Evolutionary conservation across 2,888 invertebrate genomes (phyloP), one percentile per base, ranked within the genome.

Genomic region (Erannis defoliaria): DNA sequence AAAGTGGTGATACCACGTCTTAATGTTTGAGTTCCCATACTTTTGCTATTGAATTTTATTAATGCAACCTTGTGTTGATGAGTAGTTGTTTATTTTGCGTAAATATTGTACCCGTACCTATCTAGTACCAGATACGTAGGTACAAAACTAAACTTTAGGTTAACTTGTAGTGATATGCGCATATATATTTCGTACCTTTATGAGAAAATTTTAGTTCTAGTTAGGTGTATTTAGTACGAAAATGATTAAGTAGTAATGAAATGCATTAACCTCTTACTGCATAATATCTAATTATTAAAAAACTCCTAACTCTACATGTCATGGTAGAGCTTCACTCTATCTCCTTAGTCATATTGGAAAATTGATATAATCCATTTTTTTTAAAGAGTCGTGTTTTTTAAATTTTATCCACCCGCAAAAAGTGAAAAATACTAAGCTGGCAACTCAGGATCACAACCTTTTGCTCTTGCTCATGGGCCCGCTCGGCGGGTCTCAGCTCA

Each of bases 381-480:
- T 31, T 10, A 10, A 31, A 26, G 26, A 26, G 5, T 26, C 8
- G 8, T 26, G 26, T 8, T 6, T 26, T 26, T 6, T 26, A 31
- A 3, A 9, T 3, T 12, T 45, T 14, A n/a, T 1, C 19, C 5
- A 46, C 35, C 72, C 68, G 19, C 26, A 54, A 72, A 72, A 59
- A 48, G 48, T 71, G 82, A 74, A 64, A 65, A 60, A 58, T 2
- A n/a, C 29, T 12, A 6, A 2, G 49, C 48, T 77, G 76, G 85
- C 80, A 87, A 86, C 84, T 70, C 81, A 73, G 75, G 78, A 76
- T 81, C 82, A 80, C 84, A 88, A 86, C 83, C 84, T 85, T 83
- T 86, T 84, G 85, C 84, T 86, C 81, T 84, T 82, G 81, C 84
- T 86, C 82, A 84, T 81, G 81, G 81, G 76, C 82, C 74, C 82